A percentile compares a stretch with the other conserved stretches of the same genome.
Conservation (phyloP, 2,888 invertebrate genomes). For the Stenurella melanura region DNA sequence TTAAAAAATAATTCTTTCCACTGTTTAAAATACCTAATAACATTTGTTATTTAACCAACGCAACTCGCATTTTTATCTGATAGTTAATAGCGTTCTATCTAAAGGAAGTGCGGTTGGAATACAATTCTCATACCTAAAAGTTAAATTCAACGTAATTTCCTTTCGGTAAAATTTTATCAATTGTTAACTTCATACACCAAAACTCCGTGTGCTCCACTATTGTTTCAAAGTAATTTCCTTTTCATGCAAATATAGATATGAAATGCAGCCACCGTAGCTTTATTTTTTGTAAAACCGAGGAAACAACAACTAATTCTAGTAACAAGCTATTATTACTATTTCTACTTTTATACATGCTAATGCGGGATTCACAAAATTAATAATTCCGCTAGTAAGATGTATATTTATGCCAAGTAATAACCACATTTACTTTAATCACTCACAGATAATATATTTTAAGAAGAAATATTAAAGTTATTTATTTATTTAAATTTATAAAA, state of each 20-base stretch:
- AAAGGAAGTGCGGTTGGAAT: not conserved
- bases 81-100: not conserved
- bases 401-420: no score
- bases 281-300: conserved; percentile 22
- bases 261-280: not conserved
- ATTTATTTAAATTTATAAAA: no score
- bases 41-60: not conserved
- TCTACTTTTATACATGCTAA: not conserved
- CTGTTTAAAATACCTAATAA: no score
- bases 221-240: conserved; percentile 29
- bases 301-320: conserved; percentile 6
- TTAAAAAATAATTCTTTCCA: no score
- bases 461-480: no score
- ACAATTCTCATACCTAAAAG: conserved; percentile 7
- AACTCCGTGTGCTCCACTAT: conserved; percentile 9
- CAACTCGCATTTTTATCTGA: not conserved
- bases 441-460: no score
- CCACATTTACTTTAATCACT: no score
- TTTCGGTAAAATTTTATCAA: conserved; percentile 24
- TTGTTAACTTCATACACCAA: conserved; percentile 1
- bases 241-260: conserved; percentile 20
- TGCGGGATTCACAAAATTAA: not conserved
- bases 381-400: no score
- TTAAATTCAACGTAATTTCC: conserved; percentile 13
- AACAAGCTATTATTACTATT: not conserved